A percentile compares a stretch with the other conserved stretches of the same genome.
These are phyloP conservation scores for Lissonota sp. DNA, from an alignment of 2,888 invertebrate species.

Conservation along the genomic window DNA sequence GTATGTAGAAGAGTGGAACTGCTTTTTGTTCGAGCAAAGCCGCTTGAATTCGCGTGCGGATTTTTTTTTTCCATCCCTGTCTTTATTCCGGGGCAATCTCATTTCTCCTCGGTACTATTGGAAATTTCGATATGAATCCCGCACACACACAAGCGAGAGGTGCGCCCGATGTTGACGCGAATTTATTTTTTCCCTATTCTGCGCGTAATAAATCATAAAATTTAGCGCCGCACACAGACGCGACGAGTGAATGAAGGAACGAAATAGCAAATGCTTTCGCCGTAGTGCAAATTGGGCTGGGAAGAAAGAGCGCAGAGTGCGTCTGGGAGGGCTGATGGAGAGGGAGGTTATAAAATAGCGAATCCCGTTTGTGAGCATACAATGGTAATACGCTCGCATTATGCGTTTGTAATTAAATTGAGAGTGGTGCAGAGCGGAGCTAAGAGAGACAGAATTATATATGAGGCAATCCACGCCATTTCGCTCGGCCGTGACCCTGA, in stretches of 20 bases:
- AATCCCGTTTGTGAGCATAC: conserved; percentile 39
- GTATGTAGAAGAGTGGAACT: conserved; percentile 13
- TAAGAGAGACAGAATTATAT: too few relatives aligned
- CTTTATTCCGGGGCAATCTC: conserved; percentile 50
- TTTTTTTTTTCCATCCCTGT: neutral
- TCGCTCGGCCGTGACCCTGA: too few relatives aligned
- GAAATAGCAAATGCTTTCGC: conserved; percentile 52
- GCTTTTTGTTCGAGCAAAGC: conserved; percentile 57
- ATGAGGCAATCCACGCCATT: too few relatives aligned
- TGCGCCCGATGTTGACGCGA: conserved; percentile 29
- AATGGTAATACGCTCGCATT: conserved; percentile 66
- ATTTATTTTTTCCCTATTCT: neutral
- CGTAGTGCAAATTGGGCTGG: conserved; percentile 14
- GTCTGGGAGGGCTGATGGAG: conserved; percentile 29
- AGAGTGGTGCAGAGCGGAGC: conserved; percentile 43
- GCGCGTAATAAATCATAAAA: conserved; percentile 55
- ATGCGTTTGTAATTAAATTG: conserved; percentile 71
- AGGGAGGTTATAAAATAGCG: conserved; percentile 22
- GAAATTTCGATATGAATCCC: conserved; percentile 14
- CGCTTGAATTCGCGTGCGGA: conserved; percentile 55
- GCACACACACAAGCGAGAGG: neutral
- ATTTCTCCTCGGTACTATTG: conserved; percentile 1
- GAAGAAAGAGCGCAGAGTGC: conserved; percentile 7
- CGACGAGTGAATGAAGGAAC: conserved; percentile 52
- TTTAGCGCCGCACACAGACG: conserved; percentile 20